phyloP scores from a whole-genome alignment of 1,140 invertebrate genomes.

The Diplogasteroides magnus region DNA sequence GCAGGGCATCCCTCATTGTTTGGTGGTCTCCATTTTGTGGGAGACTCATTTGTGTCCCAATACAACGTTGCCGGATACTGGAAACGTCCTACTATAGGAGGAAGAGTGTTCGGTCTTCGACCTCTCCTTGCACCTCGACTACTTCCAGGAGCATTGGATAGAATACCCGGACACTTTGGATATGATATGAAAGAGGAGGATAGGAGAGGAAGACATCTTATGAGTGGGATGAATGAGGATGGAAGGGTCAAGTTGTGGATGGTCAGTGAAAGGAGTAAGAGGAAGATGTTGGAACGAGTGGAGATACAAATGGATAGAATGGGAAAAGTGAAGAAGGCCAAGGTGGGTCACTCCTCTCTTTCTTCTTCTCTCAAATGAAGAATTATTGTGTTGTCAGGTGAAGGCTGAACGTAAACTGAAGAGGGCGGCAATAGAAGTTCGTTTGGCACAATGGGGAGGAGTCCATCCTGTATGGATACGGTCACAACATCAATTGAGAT shows the following conservation, averaged over 20 bases:
- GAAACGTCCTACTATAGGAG: background rate
- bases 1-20: background rate
- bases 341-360: too few relatives aligned
- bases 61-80: conserved; percentile 22
- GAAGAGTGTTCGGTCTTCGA: background rate
- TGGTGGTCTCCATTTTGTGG: conserved; percentile 15
- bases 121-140: conserved; percentile 4
- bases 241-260: conserved; percentile 11
- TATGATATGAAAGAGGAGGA: conserved; percentile 3
- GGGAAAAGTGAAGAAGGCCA: background rate
- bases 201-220: conserved; percentile 8
- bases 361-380: too few relatives aligned
- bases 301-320: conserved; percentile 4
- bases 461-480: too few relatives aligned
- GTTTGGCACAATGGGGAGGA: too few relatives aligned
- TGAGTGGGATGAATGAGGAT: background rate
- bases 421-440: too few relatives aligned
- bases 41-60: conserved; percentile 14
- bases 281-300: conserved; percentile 7
- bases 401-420: too few relatives aligned
- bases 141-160: background rate
- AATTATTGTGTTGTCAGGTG: too few relatives aligned
- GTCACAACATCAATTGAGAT: too few relatives aligned
- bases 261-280: conserved; percentile 20
- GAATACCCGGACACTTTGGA: conserved; percentile 14